Base-by-base conservation (phyloP, 2,888 invertebrate genomes). In the Odontocolon sp. region DNA sequence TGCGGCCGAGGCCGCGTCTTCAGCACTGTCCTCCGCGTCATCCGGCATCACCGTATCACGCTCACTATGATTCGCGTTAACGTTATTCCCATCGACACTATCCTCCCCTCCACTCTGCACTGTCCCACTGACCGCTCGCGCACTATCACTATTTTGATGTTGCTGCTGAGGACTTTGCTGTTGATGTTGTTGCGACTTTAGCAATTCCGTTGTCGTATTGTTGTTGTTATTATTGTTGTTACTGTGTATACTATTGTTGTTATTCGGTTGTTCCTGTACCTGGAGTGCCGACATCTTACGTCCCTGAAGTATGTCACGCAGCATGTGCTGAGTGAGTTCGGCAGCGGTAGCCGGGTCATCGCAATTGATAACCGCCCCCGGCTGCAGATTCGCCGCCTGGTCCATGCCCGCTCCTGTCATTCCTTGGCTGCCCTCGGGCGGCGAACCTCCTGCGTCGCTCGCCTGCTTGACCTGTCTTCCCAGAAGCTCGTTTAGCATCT, bases 401-500 rank as follows among this genome's bases (percentile, higher is more conserved):
- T 92, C 90, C 87, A 89, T 88, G 74, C 89, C 88, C 80, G 90
- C 91, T 83, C 91, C 91, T 84, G 89, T 91, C 91, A 88, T 92
- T 91, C 85, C 92, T 87, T 87, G 90, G 80, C 89, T 88, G 78
- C 89, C 90, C 82, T 91, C 91, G 85, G 92, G 91, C 84, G 92
- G 92, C 84, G 92, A 91, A 80, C 91, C 91, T 89, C 92, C 92
- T 85, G 93, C 93, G 91, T 93, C 93, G 85, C 92, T 92, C 82
- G 92, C 95, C 90, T 94, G 94, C 90, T 94, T 94, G 89, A 95
- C 94, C 90, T 96, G 95, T 84, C 96, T 93, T 84, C 96, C 96
- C 87, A 96, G 93, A 82, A 97, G 93, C 92, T 97, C 97, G 94
- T 96, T 96, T 88, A 97, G 94, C 96, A 97, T 96, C 92, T 96